These are phyloP conservation scores for Toxotes lorentzi DNA, from an alignment of 2,797 vertebrate genomes.

Conservation along the genomic window DNA sequence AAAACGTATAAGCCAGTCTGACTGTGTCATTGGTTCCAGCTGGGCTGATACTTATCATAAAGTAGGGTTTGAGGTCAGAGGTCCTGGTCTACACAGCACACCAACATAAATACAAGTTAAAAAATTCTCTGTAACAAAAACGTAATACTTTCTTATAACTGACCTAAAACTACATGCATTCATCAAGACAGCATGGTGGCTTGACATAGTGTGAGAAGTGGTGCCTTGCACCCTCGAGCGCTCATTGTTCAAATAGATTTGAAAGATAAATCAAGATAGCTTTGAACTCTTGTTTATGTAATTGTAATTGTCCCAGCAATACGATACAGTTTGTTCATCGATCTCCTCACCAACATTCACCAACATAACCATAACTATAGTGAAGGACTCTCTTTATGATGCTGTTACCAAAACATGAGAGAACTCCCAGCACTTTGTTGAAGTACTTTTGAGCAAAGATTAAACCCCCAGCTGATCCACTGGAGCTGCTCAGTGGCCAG, in stretches of 20 bases:
- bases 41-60: background rate
- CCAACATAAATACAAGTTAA: background rate
- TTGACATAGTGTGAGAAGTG: background rate
- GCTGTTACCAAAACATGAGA: background rate
- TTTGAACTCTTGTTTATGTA: background rate
- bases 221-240: background rate
- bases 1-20: background rate
- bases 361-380: background rate
- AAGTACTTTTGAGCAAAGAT: background rate
- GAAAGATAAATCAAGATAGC: background rate
- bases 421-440: background rate
- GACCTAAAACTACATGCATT: background rate
- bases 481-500: background rate
- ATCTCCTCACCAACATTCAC: background rate
- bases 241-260: background rate
- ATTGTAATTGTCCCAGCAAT: background rate
- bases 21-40: constrained; percentile 10
- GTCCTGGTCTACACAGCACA: too few relatives aligned
- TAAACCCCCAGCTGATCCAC: background rate
- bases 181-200: background rate
- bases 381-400: background rate
- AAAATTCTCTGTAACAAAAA: background rate
- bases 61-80: background rate
- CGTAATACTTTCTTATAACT: background rate
- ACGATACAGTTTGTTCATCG: background rate